Percentiles rank a stretch among this genome's conserved stretches.
Evolutionary conservation across 2,113 vertebrate species (phyloP).

Genomic region (Xiphorhynchus elegans): DNA sequence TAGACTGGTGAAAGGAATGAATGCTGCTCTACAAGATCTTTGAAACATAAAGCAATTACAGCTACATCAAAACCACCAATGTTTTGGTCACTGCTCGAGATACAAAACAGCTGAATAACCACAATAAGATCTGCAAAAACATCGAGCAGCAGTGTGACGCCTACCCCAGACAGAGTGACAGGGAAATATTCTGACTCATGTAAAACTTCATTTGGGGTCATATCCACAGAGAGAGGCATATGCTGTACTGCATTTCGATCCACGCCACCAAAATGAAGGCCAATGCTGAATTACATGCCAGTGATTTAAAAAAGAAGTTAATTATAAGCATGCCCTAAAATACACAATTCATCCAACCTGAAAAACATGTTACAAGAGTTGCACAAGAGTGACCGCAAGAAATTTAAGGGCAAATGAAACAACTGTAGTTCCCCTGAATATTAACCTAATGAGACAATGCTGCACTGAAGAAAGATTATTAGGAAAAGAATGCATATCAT

Average conservation of each 20-base stretch:
- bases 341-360: neutral
- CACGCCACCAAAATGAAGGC: neutral
- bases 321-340: conserved; percentile 18
- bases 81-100: neutral
- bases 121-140: neutral
- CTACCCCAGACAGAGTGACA: neutral
- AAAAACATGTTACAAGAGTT: neutral
- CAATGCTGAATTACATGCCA: neutral
- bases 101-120: neutral
- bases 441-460: neutral
- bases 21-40: fast-evolving
- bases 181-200: neutral
- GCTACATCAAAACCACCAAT: neutral
- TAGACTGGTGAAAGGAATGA: neutral
- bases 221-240: neutral
- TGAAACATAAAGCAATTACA: neutral
- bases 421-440: neutral
- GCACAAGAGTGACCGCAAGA: neutral
- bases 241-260: fast-evolving
- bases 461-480: neutral
- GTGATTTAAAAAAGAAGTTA: neutral
- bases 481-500: neutral
- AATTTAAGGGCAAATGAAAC: neutral
- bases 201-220: neutral
- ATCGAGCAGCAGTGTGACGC: fast-evolving